Base-by-base conservation (phyloP, 2,113 vertebrate genomes). In the Hystrix brachyura region DNA sequence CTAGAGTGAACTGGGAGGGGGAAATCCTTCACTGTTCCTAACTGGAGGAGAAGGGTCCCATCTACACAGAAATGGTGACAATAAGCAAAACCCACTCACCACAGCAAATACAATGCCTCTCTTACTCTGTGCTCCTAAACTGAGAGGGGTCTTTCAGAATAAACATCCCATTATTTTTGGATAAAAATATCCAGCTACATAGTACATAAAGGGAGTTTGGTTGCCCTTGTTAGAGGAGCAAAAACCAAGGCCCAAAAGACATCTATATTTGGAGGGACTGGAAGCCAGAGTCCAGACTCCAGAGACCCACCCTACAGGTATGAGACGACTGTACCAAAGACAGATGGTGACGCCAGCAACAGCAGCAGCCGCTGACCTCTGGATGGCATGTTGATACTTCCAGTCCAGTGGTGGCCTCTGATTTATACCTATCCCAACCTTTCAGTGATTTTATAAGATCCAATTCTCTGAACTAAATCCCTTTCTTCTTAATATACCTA, bases 111-210 rank as follows among this genome's bases (percentile, higher is more conserved):
- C 38, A 55, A 67, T 17, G 14, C 32, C 84, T 71, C 55, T 15
- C 14, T 82, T 62, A 80, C 10, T 46, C 43, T 89, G 25, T 82
- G 25, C 78, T 65, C 12, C 23, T 78, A 86, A 79, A 65, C 14
- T 15, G n/a, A 65, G 12, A 65, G 12, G 14, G 27, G 60, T 71
- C 64, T 48, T 57, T 62, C 51, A 85, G 32, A 92, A 80, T 38
- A 38, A 38, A 38, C 38, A 38, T 38, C 38, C 38, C 38, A 38
- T 38, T 38, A 38, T 38, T 19, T 43, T 55, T 18, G 34, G 84
- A 76, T 93, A 91, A 95, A 96, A 81, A 87, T 94, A 76, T 23
- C 74, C 59, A 80, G 53, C 59, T 91, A 10, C 69, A 11, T 60
- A 53, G 57, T 10, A 59, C 81, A 21, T 23, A 60, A 48, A n/a